These are phyloP conservation scores for Rhabdophis nuchalis DNA, from an alignment of 2,797 vertebrate genomes.

Conservation along the genomic window DNA sequence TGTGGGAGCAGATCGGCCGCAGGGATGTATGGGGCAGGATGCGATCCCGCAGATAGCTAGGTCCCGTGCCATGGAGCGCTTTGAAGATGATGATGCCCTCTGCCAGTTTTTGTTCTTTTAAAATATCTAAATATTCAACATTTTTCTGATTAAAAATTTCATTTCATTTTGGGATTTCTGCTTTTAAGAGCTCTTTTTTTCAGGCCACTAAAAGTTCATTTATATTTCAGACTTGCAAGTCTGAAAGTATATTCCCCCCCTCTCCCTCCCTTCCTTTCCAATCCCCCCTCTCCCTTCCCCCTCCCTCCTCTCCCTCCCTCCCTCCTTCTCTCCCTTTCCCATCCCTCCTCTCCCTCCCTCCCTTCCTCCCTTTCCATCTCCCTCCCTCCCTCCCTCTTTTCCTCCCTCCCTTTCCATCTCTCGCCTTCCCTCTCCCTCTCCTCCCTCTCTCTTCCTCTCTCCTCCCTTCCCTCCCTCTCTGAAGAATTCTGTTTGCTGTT, in stretches of 20 bases:
- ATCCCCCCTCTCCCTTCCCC: too few species aligned
- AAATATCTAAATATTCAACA: background rate
- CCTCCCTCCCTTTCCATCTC: too few species aligned
- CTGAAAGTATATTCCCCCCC: background rate
- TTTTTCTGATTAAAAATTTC: background rate
- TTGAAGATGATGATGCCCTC: too few species aligned
- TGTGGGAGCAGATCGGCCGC: too few species aligned
- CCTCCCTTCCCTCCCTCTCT: background rate
- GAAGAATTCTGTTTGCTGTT: background rate
- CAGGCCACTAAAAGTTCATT: background rate
- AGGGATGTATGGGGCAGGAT: too few species aligned
- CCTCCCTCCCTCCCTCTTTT: background rate
- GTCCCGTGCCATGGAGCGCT: too few species aligned
- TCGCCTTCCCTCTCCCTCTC: background rate
- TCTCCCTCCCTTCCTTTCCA: too few species aligned
- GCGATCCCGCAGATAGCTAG: too few species aligned
- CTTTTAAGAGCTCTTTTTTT: background rate
- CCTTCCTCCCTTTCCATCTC: too few species aligned
- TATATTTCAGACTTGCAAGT: background rate
- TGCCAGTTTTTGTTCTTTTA: background rate
- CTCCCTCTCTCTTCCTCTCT: background rate
- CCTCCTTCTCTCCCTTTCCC: too few species aligned
- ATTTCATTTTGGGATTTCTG: background rate
- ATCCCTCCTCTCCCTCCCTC: too few species aligned
- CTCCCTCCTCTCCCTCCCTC: rapidly evolving